A percentile compares a stretch with the other conserved stretches of the same genome.
These are phyloP conservation scores for Esox masquinongy DNA, from an alignment of 2,797 vertebrate species.

Conservation along the genomic window DNA sequence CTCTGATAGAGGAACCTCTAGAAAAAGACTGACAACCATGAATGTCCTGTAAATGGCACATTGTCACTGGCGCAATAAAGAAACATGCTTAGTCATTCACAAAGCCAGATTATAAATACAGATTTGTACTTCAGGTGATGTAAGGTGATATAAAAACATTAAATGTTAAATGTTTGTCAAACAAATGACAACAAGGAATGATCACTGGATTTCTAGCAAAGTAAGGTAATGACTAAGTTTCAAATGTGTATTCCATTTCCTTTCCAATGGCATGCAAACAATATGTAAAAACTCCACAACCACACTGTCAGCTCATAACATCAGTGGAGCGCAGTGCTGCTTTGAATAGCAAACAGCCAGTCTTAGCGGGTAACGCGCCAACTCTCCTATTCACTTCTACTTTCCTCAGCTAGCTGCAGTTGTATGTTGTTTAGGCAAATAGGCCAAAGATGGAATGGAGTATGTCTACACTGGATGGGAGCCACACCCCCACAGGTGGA, in stretches of 20 bases:
- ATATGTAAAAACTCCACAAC: background rate
- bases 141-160: background rate
- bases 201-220: background rate
- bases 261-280: background rate
- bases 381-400: background rate
- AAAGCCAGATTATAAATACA: background rate
- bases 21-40: too few species aligned
- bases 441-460: background rate
- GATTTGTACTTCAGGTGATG: background rate
- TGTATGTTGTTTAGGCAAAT: background rate
- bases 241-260: background rate
- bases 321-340: background rate
- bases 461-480: background rate
- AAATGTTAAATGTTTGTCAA: background rate
- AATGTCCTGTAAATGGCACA: background rate
- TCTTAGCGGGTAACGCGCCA: background rate
- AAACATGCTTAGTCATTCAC: background rate
- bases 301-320: too few species aligned
- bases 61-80: fast-evolving
- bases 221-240: background rate
- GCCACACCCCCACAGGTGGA: background rate
- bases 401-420: background rate
- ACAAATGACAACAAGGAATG: background rate
- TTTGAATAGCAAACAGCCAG: conserved; percentile 20
- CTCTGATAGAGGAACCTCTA: conserved; percentile 18